phyloP scores from a whole-genome alignment of 2,113 vertebrate species.

The Synchiropus splendidus region DNA sequence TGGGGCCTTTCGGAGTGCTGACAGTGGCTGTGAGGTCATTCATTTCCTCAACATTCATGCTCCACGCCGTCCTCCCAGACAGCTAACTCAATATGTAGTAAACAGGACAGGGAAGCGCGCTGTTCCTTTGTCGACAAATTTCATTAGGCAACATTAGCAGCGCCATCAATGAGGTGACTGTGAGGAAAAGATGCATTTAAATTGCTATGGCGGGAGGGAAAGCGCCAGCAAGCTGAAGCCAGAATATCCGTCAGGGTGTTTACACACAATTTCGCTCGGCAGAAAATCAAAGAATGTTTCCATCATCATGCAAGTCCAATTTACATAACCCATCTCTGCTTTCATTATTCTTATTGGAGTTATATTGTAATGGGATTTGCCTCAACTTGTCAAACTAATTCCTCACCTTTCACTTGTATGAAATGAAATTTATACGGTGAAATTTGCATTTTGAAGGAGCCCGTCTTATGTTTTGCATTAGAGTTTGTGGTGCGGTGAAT shows the following conservation, averaged over 20 bases:
- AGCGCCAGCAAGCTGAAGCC: constrained; percentile 45
- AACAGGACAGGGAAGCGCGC: too few relatives aligned
- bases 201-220: constrained; percentile 25
- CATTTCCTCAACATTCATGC: constrained; percentile 22
- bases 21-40: constrained; percentile 44
- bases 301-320: constrained; percentile 36
- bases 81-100: constrained; percentile 50
- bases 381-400: constrained; percentile 33
- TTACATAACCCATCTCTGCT: constrained; percentile 53
- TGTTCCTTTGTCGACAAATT: constrained; percentile 8
- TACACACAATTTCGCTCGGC: constrained; percentile 24
- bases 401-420: constrained; percentile 37
- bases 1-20: constrained; percentile 27
- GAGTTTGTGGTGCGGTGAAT: constrained; percentile 25
- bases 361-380: constrained; percentile 46
- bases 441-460: constrained; percentile 40
- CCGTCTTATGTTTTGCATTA: constrained; percentile 25
- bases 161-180: constrained; percentile 38
- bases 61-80: constrained; percentile 15
- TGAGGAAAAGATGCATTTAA: constrained; percentile 45
- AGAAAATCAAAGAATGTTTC: constrained; percentile 16
- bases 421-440: constrained; percentile 46
- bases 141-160: constrained; percentile 57
- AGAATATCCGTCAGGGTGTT: constrained; percentile 16
- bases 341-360: constrained; percentile 44